phyloP scores from a whole-genome alignment of 2,888 invertebrate genomes.

The Agonopterix arenella region DNA sequence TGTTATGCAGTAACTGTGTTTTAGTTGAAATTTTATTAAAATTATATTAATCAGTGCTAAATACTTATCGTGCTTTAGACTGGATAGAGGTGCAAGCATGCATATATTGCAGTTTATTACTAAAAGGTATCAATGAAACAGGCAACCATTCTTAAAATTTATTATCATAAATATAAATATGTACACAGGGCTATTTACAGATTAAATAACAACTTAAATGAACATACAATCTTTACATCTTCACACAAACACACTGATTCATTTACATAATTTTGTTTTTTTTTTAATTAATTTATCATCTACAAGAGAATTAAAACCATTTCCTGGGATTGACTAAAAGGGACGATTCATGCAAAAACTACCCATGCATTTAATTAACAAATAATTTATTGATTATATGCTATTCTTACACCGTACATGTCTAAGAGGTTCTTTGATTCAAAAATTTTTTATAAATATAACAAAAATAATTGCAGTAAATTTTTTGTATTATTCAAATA shows the following conservation, averaged over 20 bases:
- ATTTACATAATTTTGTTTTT: neutral
- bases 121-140: constrained; percentile 57
- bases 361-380: constrained; percentile 51
- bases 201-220: constrained; percentile 32
- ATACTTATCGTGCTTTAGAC: neutral
- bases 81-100: constrained; percentile 26
- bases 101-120: constrained; percentile 23
- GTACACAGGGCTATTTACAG: constrained; percentile 60
- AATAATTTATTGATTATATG: constrained; percentile 44
- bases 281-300: constrained; percentile 11
- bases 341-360: constrained; percentile 44
- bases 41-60: neutral
- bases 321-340: constrained; percentile 20
- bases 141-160: constrained; percentile 46
- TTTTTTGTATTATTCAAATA: no score
- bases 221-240: constrained; percentile 8
- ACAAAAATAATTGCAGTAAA: no score
- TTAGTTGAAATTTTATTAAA: neutral
- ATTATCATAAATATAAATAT: constrained; percentile 53
- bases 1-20: no score
- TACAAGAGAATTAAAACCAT: constrained; percentile 21
- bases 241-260: constrained; percentile 10
- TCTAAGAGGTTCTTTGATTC: neutral
- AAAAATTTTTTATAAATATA: no score
- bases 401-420: neutral